Evolutionary conservation across 2,888 invertebrate species (phyloP), one percentile per base, ranked within the genome.

Genomic region (Mesopsocus fuscifrons): DNA sequence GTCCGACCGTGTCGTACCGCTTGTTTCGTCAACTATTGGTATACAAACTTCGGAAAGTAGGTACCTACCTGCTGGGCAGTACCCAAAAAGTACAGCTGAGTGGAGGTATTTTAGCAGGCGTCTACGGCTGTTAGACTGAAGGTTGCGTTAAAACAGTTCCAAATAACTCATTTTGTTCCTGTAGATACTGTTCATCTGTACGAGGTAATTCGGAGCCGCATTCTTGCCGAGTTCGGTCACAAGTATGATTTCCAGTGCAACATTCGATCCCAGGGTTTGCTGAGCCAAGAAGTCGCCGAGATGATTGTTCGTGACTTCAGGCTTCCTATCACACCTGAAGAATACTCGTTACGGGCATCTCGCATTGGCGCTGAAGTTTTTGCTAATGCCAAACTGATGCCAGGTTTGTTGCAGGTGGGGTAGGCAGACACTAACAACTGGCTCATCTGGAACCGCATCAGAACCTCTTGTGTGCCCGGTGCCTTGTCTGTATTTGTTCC

Each of bases 231-330:
- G 4, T 38, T 38, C 11, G 38, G 38, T 5, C 17, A 38, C 17
- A 20, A 38, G 6, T 38, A 20, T 5, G 18, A 38, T 20, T 17
- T 38, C 20, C 9, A 38, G 5, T 13, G 17, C 5, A 17, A 17
- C 20, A 38, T 38, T 17, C 18, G n/a, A 5, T 20, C 21, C 16
- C 38, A 38, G 20, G 38, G 38, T 13, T 20, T 5, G 4, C 21
- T 38, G 13, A 38, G 38, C 6, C 66, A 65, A 51, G 72, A 76
- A 23, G 68, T 77, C 2, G 74, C 79, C 1, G 68, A 71, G 60
- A 76, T 77, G 41, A 67, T 80, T 41, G 70, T 79, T 41, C 64
- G 66, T 48, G 77, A 77, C 51, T 63, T 82, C 49, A 63, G 71
- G 22, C 61, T 88, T 35, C 80, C 82, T 0, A 62, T 83, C 22